Evolutionary conservation across 1,140 invertebrate genomes (phyloP).

Genomic region (Leptinotarsa texana): DNA sequence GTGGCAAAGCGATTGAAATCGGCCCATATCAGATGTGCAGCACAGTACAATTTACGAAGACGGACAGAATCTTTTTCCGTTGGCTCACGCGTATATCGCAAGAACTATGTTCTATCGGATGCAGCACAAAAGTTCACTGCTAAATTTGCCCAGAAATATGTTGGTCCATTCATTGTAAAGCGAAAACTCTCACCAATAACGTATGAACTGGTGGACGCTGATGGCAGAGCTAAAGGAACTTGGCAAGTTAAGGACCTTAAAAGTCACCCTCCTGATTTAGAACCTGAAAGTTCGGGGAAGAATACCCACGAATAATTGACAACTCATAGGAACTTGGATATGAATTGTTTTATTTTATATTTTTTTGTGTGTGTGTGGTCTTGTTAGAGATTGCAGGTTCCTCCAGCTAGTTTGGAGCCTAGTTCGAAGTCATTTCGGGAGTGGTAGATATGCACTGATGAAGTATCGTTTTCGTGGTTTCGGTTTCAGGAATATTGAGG

Average conservation of each 20-base stretch:
- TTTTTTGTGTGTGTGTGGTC: no score
- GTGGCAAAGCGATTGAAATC: background rate
- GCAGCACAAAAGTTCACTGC: background rate
- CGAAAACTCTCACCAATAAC: background rate
- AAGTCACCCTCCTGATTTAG: background rate
- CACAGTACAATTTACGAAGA: background rate
- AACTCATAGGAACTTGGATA: no score
- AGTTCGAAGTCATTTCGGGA: no score
- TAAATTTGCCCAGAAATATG: background rate
- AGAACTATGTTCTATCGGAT: background rate
- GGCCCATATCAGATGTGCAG: background rate
- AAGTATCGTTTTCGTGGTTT: no score
- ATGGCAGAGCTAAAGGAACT: background rate
- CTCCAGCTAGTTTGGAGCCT: no score
- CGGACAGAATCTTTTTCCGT: background rate
- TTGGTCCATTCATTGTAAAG: background rate
- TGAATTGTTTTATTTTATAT: no score
- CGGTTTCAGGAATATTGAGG: no score
- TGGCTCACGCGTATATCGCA: background rate
- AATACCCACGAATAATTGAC: no score
- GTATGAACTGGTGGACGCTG: background rate
- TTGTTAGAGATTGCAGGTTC: no score
- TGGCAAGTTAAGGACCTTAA: background rate
- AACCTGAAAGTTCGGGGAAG: background rate
- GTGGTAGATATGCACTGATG: no score